Evolutionary conservation across 2,113 vertebrate species (phyloP), one percentile per base, ranked within the genome.

Genomic region (Brachypodius melanocephalos): DNA sequence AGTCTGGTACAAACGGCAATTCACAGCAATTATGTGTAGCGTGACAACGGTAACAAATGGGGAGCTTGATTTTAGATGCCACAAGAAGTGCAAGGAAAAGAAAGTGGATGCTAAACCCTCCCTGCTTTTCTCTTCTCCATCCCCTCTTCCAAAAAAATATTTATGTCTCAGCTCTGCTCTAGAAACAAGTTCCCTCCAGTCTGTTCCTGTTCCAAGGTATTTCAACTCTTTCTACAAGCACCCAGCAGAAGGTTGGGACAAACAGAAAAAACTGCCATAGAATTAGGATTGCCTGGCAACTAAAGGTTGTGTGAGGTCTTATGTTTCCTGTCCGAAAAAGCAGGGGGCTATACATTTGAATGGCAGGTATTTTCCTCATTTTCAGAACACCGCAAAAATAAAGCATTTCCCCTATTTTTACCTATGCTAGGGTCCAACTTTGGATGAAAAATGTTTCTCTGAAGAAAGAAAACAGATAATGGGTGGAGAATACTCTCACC

Each of bases 1-100:
- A 87, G 89, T 85, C 94, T 94, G 92, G 85, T 85, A 95, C 90
- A 90, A 86, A 90, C 10, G 28, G 88, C 91, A 92, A 90, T 8
- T 55, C 76, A 91, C 4, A 8, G 87, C 88, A 61, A 24, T 32
- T 54, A 69, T 0, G 3, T 28, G 59, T 69, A 85, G 82, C 28
- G 78, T 72, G 49, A 76, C 85, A 72, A 90, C 1, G 38, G 72
- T 22, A 65, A 65, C 42, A 95, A 94, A 88, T 0, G 0, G 69
- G 55, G 49, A 88, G 65, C 93, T 73, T 22, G 57, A 48, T 61
- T 63, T 48, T 40, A 68, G 51, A 63, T 54, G 75, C 78, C 78
- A 69, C 74, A 66, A n/a, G 63, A 78, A 84, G 8, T 14, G 67
- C 18, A 79, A 73, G 80, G 58, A 85, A 68, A 84, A 72, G 58